These are phyloP conservation scores for Mormoops blainvillei DNA, from an alignment of 2,113 vertebrate genomes.

Conservation along the genomic window DNA sequence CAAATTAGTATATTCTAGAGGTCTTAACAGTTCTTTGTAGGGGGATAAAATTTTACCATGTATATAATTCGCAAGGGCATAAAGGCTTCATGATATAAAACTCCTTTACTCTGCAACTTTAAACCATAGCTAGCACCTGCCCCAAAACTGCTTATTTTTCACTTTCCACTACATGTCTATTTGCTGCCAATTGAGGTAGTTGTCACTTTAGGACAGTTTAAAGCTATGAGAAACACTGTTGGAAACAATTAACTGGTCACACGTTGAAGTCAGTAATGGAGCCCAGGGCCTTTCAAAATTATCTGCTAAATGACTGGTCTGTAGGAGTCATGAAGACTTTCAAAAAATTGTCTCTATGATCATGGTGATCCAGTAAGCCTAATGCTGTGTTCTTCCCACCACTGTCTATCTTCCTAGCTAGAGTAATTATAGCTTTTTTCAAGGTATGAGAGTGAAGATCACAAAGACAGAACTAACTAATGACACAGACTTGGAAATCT, in stretches of 20 bases:
- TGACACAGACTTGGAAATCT: conserved; percentile 5
- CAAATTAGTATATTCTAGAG: background rate
- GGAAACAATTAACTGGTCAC: background rate
- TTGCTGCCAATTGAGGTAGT: conserved; percentile 32
- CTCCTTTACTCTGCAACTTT: background rate
- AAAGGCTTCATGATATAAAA: background rate
- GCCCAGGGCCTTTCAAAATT: background rate
- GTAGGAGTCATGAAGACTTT: background rate
- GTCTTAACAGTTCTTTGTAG: background rate
- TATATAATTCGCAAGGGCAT: conserved; percentile 7
- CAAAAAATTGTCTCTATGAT: background rate
- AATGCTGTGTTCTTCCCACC: background rate
- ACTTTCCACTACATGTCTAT: background rate
- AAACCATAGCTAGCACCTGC: background rate
- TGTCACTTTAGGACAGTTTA: conserved; percentile 19
- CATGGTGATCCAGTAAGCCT: background rate
- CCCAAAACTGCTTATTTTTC: background rate
- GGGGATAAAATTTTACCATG: background rate
- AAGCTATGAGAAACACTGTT: background rate
- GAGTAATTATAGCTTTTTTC: background rate
- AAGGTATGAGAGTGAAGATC: background rate
- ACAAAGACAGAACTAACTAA: conserved; percentile 12
- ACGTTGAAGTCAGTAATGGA: conserved; percentile 12
- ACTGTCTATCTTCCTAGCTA: background rate
- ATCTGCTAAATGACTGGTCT: background rate